A percentile compares a stretch with the other conserved stretches of the same genome.
Evolutionary conservation across 2,888 invertebrate genomes (phyloP).

Genomic region (Pedicia rivosa): DNA sequence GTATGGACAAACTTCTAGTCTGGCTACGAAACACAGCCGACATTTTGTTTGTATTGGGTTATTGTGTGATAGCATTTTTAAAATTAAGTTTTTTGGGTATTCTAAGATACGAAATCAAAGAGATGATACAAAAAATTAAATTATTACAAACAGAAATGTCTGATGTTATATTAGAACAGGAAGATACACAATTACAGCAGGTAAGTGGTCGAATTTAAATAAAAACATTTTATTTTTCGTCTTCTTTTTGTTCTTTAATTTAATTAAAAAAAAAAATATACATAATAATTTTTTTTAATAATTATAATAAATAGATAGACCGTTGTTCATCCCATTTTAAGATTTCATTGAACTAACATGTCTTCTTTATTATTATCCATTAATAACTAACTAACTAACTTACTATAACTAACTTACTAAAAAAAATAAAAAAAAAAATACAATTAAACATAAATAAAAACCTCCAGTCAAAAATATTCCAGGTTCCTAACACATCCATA

Average conservation of each 20-base stretch:
- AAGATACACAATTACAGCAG: slow-evolving; percentile 18
- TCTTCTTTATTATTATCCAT: too few relatives aligned
- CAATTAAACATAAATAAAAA: too few relatives aligned
- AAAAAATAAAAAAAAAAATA: too few relatives aligned
- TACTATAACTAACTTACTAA: background rate
- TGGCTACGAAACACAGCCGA: slow-evolving; percentile 70
- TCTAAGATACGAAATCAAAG: slow-evolving; percentile 70
- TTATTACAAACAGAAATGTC: slow-evolving; percentile 54
- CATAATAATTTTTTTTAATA: too few relatives aligned
- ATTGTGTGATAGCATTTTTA: slow-evolving; percentile 77
- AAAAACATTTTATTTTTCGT: background rate
- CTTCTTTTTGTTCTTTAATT: too few relatives aligned
- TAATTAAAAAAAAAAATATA: too few relatives aligned
- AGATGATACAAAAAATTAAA: slow-evolving; percentile 84
- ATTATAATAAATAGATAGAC: too few relatives aligned
- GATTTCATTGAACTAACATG: too few relatives aligned
- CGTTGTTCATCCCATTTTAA: too few relatives aligned
- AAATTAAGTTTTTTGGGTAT: slow-evolving; percentile 81
- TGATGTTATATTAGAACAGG: slow-evolving; percentile 28
- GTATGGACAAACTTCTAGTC: slow-evolving; percentile 52
- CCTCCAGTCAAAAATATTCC: slow-evolving; percentile 2
- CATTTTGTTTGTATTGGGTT: slow-evolving; percentile 64
- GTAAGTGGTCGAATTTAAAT: too few relatives aligned
- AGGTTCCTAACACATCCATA: slow-evolving; percentile 14
- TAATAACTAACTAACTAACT: background rate